Percentiles rank a stretch among this genome's conserved stretches.
Conservation (phyloP, 2,113 vertebrate species). For the Hystrix brachyura region DNA sequence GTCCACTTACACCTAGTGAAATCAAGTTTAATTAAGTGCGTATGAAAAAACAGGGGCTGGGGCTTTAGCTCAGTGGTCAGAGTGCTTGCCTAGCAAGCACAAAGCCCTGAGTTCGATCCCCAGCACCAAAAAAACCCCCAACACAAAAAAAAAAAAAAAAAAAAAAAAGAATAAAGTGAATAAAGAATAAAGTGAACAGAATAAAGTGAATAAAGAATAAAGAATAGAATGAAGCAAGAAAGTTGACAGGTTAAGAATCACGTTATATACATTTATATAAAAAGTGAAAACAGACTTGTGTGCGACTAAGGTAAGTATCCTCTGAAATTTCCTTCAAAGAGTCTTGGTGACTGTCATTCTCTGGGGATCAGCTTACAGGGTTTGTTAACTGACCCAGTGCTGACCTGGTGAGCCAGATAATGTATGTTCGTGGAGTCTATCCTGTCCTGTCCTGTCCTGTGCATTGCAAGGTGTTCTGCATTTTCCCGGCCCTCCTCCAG, state of each 20-base stretch:
- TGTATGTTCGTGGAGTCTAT: not conserved
- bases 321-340: conserved; percentile 51
- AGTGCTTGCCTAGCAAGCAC: no score
- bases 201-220: not conserved
- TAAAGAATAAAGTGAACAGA: conserved; percentile 12
- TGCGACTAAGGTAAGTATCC: conserved; percentile 58
- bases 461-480: not conserved
- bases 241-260: conserved; percentile 56
- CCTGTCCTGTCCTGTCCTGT: not conserved
- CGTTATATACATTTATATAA: not conserved
- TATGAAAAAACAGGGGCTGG: not conserved
- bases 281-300: not conserved
- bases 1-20: conserved; percentile 39
- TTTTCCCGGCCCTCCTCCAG: conserved; percentile 1
- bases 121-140: no score
- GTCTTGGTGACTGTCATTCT: not conserved
- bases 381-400: not conserved
- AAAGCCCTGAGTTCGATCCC: no score
- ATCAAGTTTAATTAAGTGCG: conserved; percentile 35
- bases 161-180: no score
- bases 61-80: no score
- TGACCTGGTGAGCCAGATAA: conserved; percentile 13
- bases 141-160: no score
- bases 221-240: not conserved
- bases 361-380: not conserved